phyloP scores from a whole-genome alignment of 2,797 vertebrate genomes.

The Lates japonicus region DNA sequence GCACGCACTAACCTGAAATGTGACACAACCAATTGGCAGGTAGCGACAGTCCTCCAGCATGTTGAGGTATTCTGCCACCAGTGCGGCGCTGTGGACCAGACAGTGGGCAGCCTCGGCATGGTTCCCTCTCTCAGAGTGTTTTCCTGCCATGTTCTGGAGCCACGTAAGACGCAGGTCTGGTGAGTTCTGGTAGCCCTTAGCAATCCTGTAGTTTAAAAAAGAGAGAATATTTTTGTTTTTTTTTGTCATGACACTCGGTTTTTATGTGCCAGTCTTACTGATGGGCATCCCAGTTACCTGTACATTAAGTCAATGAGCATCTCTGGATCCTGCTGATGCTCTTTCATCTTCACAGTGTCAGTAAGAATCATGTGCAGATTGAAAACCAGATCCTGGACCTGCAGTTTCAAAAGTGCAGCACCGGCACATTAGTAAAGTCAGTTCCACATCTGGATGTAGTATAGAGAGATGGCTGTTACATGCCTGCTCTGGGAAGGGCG shows the following conservation, averaged over 20 bases:
- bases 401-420: slow-evolving; percentile 25
- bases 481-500: slow-evolving; percentile 93
- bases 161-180: slow-evolving; percentile 94
- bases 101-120: slow-evolving; percentile 95
- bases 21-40: slow-evolving; percentile 94
- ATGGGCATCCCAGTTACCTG: slow-evolving; percentile 80
- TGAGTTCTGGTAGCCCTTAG: slow-evolving; percentile 95
- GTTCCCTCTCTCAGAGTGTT: slow-evolving; percentile 91
- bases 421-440: slow-evolving; percentile 4
- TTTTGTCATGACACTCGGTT: not conserved
- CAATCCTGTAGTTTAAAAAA: slow-evolving; percentile 85
- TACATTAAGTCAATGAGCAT: slow-evolving; percentile 97
- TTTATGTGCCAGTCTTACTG: not conserved
- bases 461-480: not conserved
- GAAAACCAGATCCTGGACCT: slow-evolving; percentile 96
- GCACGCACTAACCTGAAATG: slow-evolving; percentile 89
- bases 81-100: slow-evolving; percentile 92
- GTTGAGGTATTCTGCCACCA: slow-evolving; percentile 95
- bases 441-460: not conserved
- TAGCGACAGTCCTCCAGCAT: slow-evolving; percentile 95
- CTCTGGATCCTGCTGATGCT: slow-evolving; percentile 95
- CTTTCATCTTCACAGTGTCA: slow-evolving; percentile 97
- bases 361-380: slow-evolving; percentile 97
- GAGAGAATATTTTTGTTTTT: not conserved
- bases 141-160: slow-evolving; percentile 96